These are phyloP conservation scores for Centruroides vittatus DNA, from an alignment of 1,140 invertebrate species.

Conservation along the genomic window DNA sequence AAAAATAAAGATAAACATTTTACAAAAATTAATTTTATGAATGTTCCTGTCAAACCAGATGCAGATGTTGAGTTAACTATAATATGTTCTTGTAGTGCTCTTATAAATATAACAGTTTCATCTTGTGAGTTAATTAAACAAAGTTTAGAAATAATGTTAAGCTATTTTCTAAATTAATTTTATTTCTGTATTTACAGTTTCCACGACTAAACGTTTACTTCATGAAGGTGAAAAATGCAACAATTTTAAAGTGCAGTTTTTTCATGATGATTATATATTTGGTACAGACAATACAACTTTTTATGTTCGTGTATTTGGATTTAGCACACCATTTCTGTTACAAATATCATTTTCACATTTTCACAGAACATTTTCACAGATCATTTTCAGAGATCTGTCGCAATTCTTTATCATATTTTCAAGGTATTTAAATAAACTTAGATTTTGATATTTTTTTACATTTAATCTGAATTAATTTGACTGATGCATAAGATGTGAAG, in stretches of 20 bases:
- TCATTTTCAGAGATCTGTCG: constrained; percentile 67
- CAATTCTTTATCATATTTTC: constrained; percentile 98
- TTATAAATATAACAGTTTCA: constrained; percentile 85
- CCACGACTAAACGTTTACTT: constrained; percentile 52
- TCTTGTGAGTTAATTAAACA: constrained; percentile 39
- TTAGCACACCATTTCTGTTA: constrained; percentile 58
- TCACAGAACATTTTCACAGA: constrained; percentile 84
- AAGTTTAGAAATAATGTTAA: neutral
- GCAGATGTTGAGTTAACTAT: constrained; percentile 92
- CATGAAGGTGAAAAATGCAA: constrained; percentile 64
- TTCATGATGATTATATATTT: constrained; percentile 80
- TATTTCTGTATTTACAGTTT: constrained; percentile 22
- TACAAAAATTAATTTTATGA: constrained; percentile 90
- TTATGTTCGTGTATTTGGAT: constrained; percentile 93
- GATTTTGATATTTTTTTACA: too few relatives aligned
- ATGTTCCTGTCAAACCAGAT: constrained; percentile 75
- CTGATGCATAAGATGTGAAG: too few relatives aligned
- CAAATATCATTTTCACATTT: constrained; percentile 94
- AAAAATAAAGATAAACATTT: constrained; percentile 83
- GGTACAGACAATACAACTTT: constrained; percentile 89
- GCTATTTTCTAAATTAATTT: neutral
- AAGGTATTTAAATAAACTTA: constrained; percentile 42
- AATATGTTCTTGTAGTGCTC: constrained; percentile 74
- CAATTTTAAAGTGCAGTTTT: constrained; percentile 68
- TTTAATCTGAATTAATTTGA: too few relatives aligned